These are phyloP conservation scores for Diprion similis DNA, from an alignment of 1,140 invertebrate genomes.

Conservation along the genomic window DNA sequence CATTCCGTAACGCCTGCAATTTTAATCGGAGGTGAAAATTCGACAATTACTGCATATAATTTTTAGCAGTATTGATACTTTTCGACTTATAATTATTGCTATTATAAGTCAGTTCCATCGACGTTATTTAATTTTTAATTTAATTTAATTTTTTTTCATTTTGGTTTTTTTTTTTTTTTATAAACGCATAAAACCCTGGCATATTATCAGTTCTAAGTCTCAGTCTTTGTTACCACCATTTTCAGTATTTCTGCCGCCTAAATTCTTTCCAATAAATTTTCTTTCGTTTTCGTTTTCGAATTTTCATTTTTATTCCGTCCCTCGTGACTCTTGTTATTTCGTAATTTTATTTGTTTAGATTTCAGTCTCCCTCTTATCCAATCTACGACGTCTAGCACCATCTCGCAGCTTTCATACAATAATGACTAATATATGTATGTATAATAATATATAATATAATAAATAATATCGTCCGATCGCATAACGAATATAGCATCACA, in stretches of 20 bases:
- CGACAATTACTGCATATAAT: too few species aligned
- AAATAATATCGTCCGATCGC: too few species aligned
- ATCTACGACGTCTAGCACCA: conserved; percentile 47
- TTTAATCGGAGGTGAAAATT: too few species aligned
- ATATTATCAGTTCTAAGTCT: conserved; percentile 29
- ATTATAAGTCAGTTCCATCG: background rate
- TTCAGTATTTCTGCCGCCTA: background rate
- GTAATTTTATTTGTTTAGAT: background rate
- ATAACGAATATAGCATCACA: too few species aligned
- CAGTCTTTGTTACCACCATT: conserved; percentile 37
- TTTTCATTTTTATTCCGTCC: too few species aligned
- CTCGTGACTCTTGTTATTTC: too few species aligned
- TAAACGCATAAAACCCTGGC: conserved; percentile 20
- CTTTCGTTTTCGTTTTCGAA: too few species aligned
- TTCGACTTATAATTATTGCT: too few species aligned
- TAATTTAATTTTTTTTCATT: background rate
- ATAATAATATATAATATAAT: too few species aligned
- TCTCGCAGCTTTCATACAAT: conserved; percentile 33
- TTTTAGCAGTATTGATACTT: too few species aligned
- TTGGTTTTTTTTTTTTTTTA: background rate
- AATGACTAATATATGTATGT: background rate
- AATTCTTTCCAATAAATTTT: background rate
- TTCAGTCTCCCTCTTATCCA: conserved; percentile 54
- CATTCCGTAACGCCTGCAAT: too few species aligned
- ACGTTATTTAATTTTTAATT: background rate